Evolutionary conservation across 2,797 vertebrate species (phyloP).

Genomic region (Cryptoprocta ferox): DNA sequence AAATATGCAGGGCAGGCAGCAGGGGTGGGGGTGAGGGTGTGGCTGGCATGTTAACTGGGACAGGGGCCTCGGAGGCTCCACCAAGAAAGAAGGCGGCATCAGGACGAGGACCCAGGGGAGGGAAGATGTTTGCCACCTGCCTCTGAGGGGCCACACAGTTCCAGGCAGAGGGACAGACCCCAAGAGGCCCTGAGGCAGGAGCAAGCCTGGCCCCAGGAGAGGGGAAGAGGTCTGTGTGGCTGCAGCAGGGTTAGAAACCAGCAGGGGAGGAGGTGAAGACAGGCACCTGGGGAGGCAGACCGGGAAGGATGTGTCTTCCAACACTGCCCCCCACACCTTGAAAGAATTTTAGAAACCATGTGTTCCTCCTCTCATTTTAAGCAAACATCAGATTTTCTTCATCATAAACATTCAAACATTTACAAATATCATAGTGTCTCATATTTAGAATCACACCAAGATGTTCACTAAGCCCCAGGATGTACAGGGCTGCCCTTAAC

Average conservation of each 20-base stretch:
- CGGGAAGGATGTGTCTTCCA: not conserved
- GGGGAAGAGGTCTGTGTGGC: not conserved
- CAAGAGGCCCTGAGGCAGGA: not conserved
- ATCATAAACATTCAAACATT: not conserved
- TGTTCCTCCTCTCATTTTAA: not conserved
- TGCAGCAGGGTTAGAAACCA: not conserved
- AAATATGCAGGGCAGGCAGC: too few species aligned
- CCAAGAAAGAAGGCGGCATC: not conserved
- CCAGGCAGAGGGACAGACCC: not conserved
- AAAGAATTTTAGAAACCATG: not conserved
- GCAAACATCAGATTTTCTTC: not conserved
- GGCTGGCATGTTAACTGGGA: not conserved
- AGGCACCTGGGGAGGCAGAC: not conserved
- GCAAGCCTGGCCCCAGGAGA: not conserved
- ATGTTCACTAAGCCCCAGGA: too few species aligned
- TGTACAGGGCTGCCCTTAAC: too few species aligned
- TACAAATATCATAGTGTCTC: not conserved
- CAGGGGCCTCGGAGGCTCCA: not conserved
- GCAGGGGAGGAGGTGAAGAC: too few species aligned
- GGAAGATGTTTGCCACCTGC: not conserved
- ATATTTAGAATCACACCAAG: too few species aligned
- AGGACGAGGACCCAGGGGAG: not conserved
- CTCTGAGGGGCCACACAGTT: not conserved
- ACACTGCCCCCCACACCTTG: not conserved
- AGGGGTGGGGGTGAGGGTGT: not conserved